Evolutionary conservation across 2,888 invertebrate genomes (phyloP).

Genomic region (Operophtera brumata): DNA sequence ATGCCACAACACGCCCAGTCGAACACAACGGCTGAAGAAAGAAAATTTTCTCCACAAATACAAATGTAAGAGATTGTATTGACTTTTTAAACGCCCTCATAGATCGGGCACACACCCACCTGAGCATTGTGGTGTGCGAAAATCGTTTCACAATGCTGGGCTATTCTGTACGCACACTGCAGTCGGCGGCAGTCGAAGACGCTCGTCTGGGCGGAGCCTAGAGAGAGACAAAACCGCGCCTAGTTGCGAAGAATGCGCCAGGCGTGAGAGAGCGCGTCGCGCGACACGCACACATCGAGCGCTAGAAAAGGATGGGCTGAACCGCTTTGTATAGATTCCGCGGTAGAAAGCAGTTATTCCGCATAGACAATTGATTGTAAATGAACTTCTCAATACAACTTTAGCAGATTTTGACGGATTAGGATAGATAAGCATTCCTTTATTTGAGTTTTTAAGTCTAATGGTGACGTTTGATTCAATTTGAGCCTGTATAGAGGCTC

Average conservation of each 20-base stretch:
- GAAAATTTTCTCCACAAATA: conserved; percentile 76
- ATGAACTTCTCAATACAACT: conserved; percentile 51
- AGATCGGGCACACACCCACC: conserved; percentile 74
- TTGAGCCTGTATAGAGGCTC: conserved; percentile 42
- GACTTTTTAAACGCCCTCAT: conserved; percentile 80
- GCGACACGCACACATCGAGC: conserved; percentile 68
- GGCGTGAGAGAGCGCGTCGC: conserved; percentile 55
- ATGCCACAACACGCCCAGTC: conserved; percentile 71
- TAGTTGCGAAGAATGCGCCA: conserved; percentile 54
- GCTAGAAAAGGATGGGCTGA: conserved; percentile 76
- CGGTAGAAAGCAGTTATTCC: conserved; percentile 71
- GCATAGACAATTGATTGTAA: conserved; percentile 77
- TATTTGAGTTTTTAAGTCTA: conserved; percentile 24
- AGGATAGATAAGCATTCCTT: conserved; percentile 11
- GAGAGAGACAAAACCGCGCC: conserved; percentile 68
- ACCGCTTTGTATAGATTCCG: conserved; percentile 77
- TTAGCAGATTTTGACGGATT: conserved; percentile 36
- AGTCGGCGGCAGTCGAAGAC: conserved; percentile 54
- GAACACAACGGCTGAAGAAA: conserved; percentile 63
- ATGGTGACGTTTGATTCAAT: conserved; percentile 50
- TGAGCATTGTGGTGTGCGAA: conserved; percentile 75
- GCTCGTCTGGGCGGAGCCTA: conserved; percentile 73
- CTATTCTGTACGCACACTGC: conserved; percentile 69
- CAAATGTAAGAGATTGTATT: conserved; percentile 75
- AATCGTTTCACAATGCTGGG: conserved; percentile 69